phyloP scores from a whole-genome alignment of 2,113 vertebrate genomes.

The Oostethus manadensis region DNA sequence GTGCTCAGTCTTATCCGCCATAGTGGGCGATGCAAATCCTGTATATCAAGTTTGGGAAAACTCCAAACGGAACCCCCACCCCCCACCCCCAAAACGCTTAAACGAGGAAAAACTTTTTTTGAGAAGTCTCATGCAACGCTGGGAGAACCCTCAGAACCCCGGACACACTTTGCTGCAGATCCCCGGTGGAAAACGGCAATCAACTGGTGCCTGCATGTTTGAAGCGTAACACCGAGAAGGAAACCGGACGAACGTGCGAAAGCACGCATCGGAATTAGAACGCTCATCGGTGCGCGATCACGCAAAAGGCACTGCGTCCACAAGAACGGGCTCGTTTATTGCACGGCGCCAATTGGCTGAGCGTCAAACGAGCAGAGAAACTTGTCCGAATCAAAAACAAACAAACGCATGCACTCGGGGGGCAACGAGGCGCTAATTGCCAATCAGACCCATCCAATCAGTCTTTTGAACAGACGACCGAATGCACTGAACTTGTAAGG shows the following conservation, averaged over 20 bases:
- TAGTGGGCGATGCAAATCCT: constrained; percentile 45
- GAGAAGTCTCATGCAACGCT: constrained; percentile 52
- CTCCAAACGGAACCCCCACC: constrained; percentile 23
- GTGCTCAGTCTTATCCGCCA: constrained; percentile 59
- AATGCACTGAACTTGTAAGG: constrained; percentile 27
- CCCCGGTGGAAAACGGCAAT: constrained; percentile 19
- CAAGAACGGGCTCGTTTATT: constrained; percentile 38
- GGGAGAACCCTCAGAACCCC: constrained; percentile 24
- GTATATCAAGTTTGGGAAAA: constrained; percentile 25
- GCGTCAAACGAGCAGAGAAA: constrained; percentile 25
- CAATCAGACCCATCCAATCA: constrained; percentile 64
- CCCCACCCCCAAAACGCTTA: not conserved
- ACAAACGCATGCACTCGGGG: constrained; percentile 13
- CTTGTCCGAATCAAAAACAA: constrained; percentile 17
- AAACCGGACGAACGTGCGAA: not conserved
- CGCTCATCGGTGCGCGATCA: constrained; percentile 28
- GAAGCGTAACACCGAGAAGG: not conserved
- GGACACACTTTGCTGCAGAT: constrained; percentile 28
- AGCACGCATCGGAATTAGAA: not conserved
- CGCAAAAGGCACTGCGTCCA: constrained; percentile 56
- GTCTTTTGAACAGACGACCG: constrained; percentile 32
- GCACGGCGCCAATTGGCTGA: constrained; percentile 45
- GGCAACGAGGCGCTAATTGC: constrained; percentile 33
- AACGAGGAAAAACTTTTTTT: not conserved
- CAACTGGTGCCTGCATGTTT: constrained; percentile 1